Evolutionary conservation across 2,797 vertebrate species (phyloP).

Genomic region (Danio tinwini): DNA sequence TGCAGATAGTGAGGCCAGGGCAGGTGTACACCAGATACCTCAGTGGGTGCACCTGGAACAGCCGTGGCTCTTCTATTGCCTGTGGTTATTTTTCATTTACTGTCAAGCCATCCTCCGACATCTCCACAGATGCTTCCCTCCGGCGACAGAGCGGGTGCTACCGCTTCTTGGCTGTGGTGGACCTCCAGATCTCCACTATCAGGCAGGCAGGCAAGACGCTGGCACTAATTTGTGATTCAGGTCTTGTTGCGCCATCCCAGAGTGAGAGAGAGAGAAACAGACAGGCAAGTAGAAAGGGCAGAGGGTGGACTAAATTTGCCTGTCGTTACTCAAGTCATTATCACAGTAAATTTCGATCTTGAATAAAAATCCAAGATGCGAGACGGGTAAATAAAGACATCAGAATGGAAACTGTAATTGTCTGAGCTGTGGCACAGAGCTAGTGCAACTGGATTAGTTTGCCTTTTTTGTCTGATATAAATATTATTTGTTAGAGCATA

Average conservation of each 20-base stretch:
- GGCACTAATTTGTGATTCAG: slow-evolving; percentile 42
- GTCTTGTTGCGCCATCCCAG: slow-evolving; percentile 22
- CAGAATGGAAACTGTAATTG: background rate
- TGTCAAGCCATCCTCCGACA: slow-evolving; percentile 34
- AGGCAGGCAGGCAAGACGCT: slow-evolving; percentile 21
- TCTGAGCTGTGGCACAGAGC: background rate
- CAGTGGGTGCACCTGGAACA: slow-evolving; percentile 36
- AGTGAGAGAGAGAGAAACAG: slow-evolving; percentile 48
- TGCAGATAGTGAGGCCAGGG: slow-evolving; percentile 15
- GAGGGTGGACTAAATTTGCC: slow-evolving; percentile 24
- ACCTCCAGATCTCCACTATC: slow-evolving; percentile 42
- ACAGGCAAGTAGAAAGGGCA: slow-evolving; percentile 28
- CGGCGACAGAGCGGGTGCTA: slow-evolving; percentile 11
- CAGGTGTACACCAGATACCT: slow-evolving; percentile 26
- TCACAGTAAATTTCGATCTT: slow-evolving; percentile 21
- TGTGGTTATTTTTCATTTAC: slow-evolving; percentile 58
- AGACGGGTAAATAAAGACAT: slow-evolving; percentile 20
- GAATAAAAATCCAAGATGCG: slow-evolving; percentile 5
- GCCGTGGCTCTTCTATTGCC: slow-evolving; percentile 37
- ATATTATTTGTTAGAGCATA: too few species aligned
- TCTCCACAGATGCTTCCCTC: slow-evolving; percentile 50
- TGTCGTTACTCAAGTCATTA: slow-evolving; percentile 4
- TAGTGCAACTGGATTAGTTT: background rate
- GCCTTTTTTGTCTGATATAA: background rate
- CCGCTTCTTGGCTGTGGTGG: background rate